Evolutionary conservation across 37 sponge, comb jelly and placozoan genomes (phyloP).

Genomic region (Bolinopsis microptera): DNA sequence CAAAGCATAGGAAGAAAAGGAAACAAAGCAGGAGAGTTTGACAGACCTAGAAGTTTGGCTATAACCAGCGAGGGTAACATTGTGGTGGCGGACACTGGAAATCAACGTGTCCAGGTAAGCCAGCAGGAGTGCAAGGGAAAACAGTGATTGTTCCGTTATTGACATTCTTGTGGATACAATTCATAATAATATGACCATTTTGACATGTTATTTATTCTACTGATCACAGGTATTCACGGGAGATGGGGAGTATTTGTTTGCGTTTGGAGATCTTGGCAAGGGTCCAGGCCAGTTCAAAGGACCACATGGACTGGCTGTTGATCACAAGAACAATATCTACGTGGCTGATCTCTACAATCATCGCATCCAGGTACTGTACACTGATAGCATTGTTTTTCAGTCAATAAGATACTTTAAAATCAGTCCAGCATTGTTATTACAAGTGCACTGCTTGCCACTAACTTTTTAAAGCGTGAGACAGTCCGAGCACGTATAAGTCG

Average conservation of each 20-base stretch:
- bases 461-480: too few species aligned
- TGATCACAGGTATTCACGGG: constrained; percentile 57
- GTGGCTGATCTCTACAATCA: constrained; percentile 61
- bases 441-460: too few species aligned
- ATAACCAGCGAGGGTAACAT: constrained; percentile 41
- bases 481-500: too few species aligned
- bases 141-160: too few species aligned
- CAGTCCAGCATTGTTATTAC: too few species aligned
- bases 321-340: constrained; percentile 47
- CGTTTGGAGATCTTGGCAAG: constrained; percentile 60
- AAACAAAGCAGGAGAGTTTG: constrained; percentile 52
- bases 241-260: constrained; percentile 42
- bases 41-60: constrained; percentile 37
- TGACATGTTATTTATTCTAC: background rate
- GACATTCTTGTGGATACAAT: background rate
- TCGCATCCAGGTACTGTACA: constrained; percentile 45
- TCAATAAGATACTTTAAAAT: too few species aligned
- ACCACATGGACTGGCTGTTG: constrained; percentile 61
- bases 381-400: too few species aligned
- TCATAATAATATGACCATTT: background rate
- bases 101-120: constrained; percentile 50
- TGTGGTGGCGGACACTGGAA: constrained; percentile 55
- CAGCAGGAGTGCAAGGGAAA: too few species aligned
- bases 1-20: constrained; percentile 58
- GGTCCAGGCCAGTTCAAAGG: constrained; percentile 61